These are phyloP conservation scores for Oryzias dopingdopingensis DNA, from an alignment of 2,797 vertebrate species.

Conservation along the genomic window DNA sequence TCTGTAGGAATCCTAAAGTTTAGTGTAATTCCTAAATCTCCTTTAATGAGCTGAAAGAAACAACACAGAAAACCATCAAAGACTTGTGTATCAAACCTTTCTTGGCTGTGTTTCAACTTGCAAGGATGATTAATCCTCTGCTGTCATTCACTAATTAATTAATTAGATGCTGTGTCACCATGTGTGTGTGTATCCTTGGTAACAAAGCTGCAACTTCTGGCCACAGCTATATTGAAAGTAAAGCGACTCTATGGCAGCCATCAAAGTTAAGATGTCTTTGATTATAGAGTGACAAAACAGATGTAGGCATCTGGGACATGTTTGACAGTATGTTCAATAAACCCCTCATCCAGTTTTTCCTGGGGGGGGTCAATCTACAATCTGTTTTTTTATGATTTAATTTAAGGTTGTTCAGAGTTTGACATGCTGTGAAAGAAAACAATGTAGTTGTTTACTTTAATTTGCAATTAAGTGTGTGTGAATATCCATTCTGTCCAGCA, in stretches of 20 bases:
- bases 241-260: not conserved
- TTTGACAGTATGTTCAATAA: not conserved
- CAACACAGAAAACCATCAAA: conserved; percentile 6
- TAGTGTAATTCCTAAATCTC: conserved; percentile 3
- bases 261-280: not conserved
- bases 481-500: not conserved
- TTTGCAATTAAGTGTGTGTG: too few relatives aligned
- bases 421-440: too few relatives aligned
- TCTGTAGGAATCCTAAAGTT: conserved; percentile 4
- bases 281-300: not conserved
- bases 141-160: conserved; percentile 76
- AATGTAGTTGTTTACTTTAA: too few relatives aligned
- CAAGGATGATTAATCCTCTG: conserved; percentile 67
- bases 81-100: conserved; percentile 12
- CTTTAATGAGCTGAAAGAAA: too few relatives aligned
- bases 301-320: not conserved
- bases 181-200: conserved; percentile 53
- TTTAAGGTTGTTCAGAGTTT: too few relatives aligned
- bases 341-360: not conserved
- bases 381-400: too few relatives aligned
- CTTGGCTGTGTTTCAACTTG: conserved; percentile 49
- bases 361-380: too few relatives aligned
- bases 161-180: conserved; percentile 70
- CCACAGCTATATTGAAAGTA: conserved; percentile 5
- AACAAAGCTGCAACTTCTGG: conserved; percentile 23